Evolutionary conservation across 2,113 vertebrate species (phyloP).

Genomic region (Eulacestoma nigropectus): DNA sequence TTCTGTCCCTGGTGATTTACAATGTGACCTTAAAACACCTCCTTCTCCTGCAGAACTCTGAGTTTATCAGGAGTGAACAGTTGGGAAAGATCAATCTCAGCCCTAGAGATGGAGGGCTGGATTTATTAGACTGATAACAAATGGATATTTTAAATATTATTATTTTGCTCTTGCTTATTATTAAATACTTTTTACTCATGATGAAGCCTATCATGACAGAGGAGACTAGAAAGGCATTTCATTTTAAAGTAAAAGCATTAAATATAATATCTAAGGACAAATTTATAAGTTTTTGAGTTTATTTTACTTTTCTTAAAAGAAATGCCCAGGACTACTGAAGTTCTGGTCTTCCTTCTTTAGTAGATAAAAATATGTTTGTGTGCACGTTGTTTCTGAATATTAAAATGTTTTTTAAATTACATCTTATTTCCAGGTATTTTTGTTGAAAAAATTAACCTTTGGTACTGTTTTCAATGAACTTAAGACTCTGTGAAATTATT

Average conservation of each 20-base stretch:
- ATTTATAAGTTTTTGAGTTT: not conserved
- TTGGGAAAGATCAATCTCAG: not conserved
- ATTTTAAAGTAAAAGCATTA: not conserved
- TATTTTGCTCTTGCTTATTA: not conserved
- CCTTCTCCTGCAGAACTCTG: not conserved
- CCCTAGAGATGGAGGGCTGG: not conserved
- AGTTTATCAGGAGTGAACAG: not conserved
- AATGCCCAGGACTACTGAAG: not conserved
- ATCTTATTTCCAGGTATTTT: not conserved
- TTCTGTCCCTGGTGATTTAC: not conserved
- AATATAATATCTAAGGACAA: not conserved
- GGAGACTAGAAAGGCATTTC: not conserved
- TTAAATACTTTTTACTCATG: not conserved
- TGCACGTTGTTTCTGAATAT: not conserved
- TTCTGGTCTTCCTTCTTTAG: not conserved
- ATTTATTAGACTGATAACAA: not conserved
- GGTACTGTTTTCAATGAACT: not conserved
- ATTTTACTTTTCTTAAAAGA: not conserved
- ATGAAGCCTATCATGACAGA: not conserved
- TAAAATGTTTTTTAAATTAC: not conserved
- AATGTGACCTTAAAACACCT: not conserved
- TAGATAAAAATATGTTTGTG: not conserved
- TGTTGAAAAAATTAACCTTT: not conserved
- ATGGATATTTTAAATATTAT: not conserved
- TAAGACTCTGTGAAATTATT: not conserved